Conservation (phyloP, 2,888 invertebrate species). For the Blastobasis adustella region DNA sequence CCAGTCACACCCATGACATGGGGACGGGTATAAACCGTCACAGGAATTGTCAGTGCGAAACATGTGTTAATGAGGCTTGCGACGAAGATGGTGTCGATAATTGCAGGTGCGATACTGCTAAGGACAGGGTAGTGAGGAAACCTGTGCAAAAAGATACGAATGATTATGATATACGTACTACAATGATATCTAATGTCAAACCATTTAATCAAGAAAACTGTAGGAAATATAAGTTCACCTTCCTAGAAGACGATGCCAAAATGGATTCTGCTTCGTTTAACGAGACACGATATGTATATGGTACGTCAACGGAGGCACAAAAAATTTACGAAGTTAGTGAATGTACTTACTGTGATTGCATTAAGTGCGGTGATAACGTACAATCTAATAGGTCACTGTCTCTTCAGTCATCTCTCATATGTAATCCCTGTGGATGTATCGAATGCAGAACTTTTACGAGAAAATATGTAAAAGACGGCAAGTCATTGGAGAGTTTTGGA, state of each 20-base stretch:
- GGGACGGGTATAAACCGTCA: constrained; percentile 33
- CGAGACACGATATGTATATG: too few relatives aligned
- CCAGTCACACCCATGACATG: constrained; percentile 28
- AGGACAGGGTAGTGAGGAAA: constrained; percentile 32
- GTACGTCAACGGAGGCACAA: too few relatives aligned
- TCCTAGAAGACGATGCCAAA: constrained; percentile 22
- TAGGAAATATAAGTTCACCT: constrained; percentile 3
- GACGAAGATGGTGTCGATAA: constrained; percentile 23
- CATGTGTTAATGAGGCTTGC: constrained; percentile 33
- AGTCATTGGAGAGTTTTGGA: too few relatives aligned
- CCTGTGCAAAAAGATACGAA: constrained; percentile 28
- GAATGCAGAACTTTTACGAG: too few relatives aligned
- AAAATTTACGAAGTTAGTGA: constrained; percentile 12
- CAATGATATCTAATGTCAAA: constrained; percentile 8
- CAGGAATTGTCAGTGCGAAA: constrained; percentile 31
- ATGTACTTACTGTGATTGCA: constrained; percentile 35
- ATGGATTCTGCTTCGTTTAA: too few relatives aligned
- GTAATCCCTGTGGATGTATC: too few relatives aligned
- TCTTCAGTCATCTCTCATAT: too few relatives aligned
- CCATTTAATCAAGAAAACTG: constrained; percentile 8
- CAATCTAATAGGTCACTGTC: too few relatives aligned
- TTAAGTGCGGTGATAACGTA: constrained; percentile 17
- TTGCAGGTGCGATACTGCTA: constrained; percentile 32
- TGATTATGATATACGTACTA: constrained; percentile 38
- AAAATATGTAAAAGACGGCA: too few relatives aligned